Evolutionary conservation across 2,888 invertebrate genomes (phyloP), one percentile per base, ranked within the genome.

Genomic region (Synergus gifuensis): DNA sequence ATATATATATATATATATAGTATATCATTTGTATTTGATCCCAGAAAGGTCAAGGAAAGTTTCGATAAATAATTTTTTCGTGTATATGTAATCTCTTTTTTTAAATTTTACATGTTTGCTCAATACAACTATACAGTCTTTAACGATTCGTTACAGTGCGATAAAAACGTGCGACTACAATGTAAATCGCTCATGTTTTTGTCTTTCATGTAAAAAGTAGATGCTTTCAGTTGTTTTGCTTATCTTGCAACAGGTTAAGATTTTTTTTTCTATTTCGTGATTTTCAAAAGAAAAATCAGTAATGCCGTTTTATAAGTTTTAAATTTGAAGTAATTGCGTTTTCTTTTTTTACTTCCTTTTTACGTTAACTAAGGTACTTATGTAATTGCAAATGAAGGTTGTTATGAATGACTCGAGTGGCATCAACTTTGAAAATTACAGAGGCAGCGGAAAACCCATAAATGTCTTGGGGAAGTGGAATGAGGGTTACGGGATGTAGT

Each of bases 101-200:
- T 62, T 14, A 62, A 22, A 62, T 62, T 81, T 78, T 63, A 76
- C 78, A 69, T 42, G 73, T 69, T 36, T 22, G 63, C 18, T 76
- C 81, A n/a, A 58, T 76, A 79, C 81, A 78, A 81, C 78, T 81
- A 78, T 79, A 76, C 81, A 78, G 76, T 76, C 78, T 81, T 81
- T 80, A 78, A 79, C 78, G 28, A 79, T 69, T 79, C 69, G 76
- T 78, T 73, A 18, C 12, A 60, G 22, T 60, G 60, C 22, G 60
- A 60, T 60, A 60, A 60, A 60, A 60, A 60, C 18, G 60, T 60
- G 60, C 22, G 11, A 60, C 18, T 22, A 60, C 18, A 60, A 60
- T 60, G 22, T 60, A 60, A n/a, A 54, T 54, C 54, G 54, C 54
- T 54, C 54, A 54, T 8, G 54, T n/a, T n/a, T 54, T 54, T 54